Evolutionary conservation across 2,113 vertebrate species (phyloP).

Genomic region (Sakesphorus luctuosus): DNA sequence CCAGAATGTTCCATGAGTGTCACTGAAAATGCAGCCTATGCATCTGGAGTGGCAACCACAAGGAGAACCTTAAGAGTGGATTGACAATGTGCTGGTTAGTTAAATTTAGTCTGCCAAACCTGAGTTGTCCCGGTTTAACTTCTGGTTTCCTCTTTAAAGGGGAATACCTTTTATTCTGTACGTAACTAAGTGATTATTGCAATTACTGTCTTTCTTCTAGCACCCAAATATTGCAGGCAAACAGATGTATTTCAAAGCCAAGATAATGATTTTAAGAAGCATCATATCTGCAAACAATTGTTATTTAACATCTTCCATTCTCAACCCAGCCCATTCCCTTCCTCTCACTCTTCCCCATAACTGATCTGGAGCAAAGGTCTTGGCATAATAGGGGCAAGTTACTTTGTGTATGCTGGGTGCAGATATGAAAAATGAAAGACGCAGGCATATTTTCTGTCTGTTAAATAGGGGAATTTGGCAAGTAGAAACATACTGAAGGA

Average conservation of each 20-base stretch:
- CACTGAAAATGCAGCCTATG: neutral
- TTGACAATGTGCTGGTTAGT: neutral
- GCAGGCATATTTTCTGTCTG: neutral
- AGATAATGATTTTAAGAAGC: neutral
- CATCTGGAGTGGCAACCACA: neutral
- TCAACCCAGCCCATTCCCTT: neutral
- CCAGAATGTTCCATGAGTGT: neutral
- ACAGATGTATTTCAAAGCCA: neutral
- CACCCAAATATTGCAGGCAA: neutral
- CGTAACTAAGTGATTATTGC: neutral
- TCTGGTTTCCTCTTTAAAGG: neutral
- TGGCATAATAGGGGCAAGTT: neutral
- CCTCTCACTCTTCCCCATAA: fast-evolving
- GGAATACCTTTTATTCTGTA: neutral
- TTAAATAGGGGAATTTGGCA: neutral
- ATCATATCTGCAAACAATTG: neutral
- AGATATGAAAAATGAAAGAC: neutral
- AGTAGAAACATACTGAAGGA: neutral
- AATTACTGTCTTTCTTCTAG: neutral
- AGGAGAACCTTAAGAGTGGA: neutral
- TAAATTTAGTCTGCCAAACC: neutral
- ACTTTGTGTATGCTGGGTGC: neutral
- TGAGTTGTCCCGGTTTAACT: neutral
- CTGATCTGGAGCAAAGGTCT: neutral
- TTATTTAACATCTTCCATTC: neutral